These are phyloP conservation scores for Typhlomys cinereus DNA, from an alignment of 2,113 vertebrate genomes.

Conservation along the genomic window DNA sequence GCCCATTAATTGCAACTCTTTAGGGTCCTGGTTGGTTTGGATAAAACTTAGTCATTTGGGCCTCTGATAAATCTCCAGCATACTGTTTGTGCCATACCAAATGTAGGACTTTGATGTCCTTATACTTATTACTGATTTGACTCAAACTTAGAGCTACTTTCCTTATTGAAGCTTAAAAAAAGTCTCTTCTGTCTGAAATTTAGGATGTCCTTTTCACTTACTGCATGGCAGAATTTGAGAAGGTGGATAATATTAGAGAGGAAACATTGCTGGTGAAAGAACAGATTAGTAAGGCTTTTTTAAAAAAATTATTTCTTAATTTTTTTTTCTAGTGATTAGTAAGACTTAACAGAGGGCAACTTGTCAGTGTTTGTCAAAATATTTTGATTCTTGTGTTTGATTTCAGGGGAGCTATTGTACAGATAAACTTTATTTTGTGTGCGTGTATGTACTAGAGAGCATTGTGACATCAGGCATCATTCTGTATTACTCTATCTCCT, in stretches of 20 bases:
- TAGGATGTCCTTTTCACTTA: slow-evolving; percentile 35
- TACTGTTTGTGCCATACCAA: not conserved
- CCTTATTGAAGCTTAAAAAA: slow-evolving; percentile 30
- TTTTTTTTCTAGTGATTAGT: no score
- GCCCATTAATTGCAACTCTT: not conserved
- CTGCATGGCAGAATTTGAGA: slow-evolving; percentile 7
- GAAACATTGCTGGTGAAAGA: not conserved
- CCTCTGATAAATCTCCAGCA: slow-evolving; percentile 2
- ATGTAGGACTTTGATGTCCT: not conserved
- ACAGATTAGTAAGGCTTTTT: slow-evolving; percentile 26
- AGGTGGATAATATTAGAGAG: not conserved
- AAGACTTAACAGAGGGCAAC: not conserved
- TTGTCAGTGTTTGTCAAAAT: not conserved
- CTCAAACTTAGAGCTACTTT: not conserved
- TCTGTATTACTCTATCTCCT: no score
- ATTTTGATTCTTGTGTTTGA: slow-evolving; percentile 10
- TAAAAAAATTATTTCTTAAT: no score
- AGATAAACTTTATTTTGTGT: no score
- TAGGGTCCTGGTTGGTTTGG: slow-evolving; percentile 1
- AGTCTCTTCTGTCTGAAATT: no score
- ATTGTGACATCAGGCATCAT: no score
- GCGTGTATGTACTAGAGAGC: no score
- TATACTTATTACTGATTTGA: not conserved
- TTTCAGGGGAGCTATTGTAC: not conserved
- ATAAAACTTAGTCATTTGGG: slow-evolving; percentile 3